Evolutionary conservation across 2,113 vertebrate species (phyloP).

Genomic region (Hydrochoerus hydrochaeris): DNA sequence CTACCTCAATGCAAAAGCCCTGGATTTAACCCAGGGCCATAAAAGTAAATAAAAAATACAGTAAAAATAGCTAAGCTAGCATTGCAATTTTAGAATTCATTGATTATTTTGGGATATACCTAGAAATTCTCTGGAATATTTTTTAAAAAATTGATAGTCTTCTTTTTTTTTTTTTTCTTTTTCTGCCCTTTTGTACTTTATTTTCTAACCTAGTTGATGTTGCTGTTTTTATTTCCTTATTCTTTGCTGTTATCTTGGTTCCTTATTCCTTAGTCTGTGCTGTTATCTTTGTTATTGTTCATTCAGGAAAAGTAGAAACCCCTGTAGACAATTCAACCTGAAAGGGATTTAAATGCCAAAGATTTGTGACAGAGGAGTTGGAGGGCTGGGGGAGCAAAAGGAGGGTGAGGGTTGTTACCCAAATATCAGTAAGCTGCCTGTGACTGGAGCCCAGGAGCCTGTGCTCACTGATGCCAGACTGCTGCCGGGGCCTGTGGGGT

Average conservation of each 20-base stretch:
- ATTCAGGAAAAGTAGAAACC: not conserved
- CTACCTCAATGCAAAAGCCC: not conserved
- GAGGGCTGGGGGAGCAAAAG: not conserved
- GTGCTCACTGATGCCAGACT: not conserved
- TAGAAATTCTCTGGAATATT: conserved; percentile 9
- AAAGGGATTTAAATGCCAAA: not conserved
- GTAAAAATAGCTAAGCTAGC: not conserved
- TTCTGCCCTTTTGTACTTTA: not conserved
- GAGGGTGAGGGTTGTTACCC: not conserved
- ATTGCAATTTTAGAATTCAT: not conserved
- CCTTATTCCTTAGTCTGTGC: not conserved
- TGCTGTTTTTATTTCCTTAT: not conserved
- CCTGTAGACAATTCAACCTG: not conserved
- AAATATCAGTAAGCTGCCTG: not conserved
- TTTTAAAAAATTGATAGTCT: not conserved
- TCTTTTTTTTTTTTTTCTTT: not conserved
- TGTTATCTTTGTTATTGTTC: not conserved
- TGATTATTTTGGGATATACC: not conserved
- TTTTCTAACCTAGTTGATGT: not conserved
- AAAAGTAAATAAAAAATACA: not conserved
- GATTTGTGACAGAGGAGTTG: not conserved
- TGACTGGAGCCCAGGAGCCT: not conserved
- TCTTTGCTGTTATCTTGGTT: not conserved
- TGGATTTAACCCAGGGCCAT: not conserved
- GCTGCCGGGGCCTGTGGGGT: not conserved